A percentile compares a stretch with the other conserved stretches of the same genome.
Evolutionary conservation across 2,888 invertebrate species (phyloP).

Genomic region (Amphipoea lucens): DNA sequence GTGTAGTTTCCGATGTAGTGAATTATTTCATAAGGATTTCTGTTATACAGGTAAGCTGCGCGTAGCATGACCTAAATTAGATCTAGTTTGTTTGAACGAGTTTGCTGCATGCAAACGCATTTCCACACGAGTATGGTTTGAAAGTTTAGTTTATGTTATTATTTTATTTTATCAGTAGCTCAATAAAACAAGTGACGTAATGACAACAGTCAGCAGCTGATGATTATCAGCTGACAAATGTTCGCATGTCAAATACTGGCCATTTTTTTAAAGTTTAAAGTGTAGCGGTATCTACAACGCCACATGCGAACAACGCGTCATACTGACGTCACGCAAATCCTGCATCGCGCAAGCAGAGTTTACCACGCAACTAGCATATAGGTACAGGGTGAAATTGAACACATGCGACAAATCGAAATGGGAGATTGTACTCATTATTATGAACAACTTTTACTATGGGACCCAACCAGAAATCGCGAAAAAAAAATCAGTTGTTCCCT

Average conservation of each 20-base stretch:
- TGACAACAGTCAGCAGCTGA: constrained; percentile 3
- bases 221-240: constrained; percentile 4
- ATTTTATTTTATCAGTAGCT: not conserved
- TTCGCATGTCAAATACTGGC: not conserved
- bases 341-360: too few relatives aligned
- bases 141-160: constrained; percentile 3
- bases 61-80: not conserved
- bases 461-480: too few relatives aligned
- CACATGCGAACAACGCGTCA: too few relatives aligned
- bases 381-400: too few relatives aligned
- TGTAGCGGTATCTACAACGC: too few relatives aligned
- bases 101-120: constrained; percentile 19
- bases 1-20: constrained; percentile 60
- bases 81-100: constrained; percentile 10
- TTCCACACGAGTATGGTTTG: not conserved
- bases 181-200: constrained; percentile 18
- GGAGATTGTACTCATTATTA: too few relatives aligned
- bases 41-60: constrained; percentile 75
- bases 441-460: too few relatives aligned
- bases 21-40: constrained; percentile 67
- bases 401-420: too few relatives aligned
- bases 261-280: too few relatives aligned
- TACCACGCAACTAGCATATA: too few relatives aligned
- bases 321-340: too few relatives aligned
- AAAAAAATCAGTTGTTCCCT: too few relatives aligned